Evolutionary conservation across 2,113 vertebrate species (phyloP), one percentile per base, ranked within the genome.

Genomic region (Datnioides undecimradiatus): DNA sequence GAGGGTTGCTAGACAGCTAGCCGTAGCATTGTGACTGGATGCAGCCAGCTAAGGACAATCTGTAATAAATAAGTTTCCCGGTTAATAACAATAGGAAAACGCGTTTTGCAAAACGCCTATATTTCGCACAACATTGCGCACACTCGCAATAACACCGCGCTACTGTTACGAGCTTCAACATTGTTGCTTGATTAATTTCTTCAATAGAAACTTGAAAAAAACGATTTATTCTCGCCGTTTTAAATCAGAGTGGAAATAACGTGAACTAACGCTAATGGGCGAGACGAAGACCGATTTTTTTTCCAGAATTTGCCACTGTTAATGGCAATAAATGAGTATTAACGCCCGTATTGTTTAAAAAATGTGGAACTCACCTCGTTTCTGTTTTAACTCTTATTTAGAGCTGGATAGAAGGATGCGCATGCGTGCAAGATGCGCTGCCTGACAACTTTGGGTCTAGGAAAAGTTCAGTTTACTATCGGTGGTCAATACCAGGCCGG

Each of bases 351-450:
- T 90, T 94, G 84, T 91, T 92, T 87, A 71, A 81, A 43, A 93
- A 94, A 94, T 88, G 90, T 94, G 93, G 89, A 94, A 96, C 95
- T 96, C 94, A 96, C 95, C 95, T 96, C 95, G 94, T 95, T 94
- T 95, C 93, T 95, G 93, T 95, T 94, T 93, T 94, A 96, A 96
- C 95, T 95, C 95, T 95, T 95, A 95, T 95, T 95, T 94, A 91
- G 93, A 95, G 94, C 94, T 91, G 93, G 92, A 90, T 88, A 89
- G 80, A 40, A 58, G 71, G 75, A 52, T 91, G 95, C 95, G 95
- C 95, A 95, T 95, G 95, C 95, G 95, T 86, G 65, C 3, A 74
- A 87, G 90, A 91, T 90, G 87, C 90, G 94, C 92, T 86, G 92
- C 85, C 92, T 93, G 93, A 94, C 93, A 96, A 96, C 92, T 96